Evolutionary conservation across 2,888 invertebrate species (phyloP), one percentile per base, ranked within the genome.

Genomic region (Scelioninae gen. 2): DNA sequence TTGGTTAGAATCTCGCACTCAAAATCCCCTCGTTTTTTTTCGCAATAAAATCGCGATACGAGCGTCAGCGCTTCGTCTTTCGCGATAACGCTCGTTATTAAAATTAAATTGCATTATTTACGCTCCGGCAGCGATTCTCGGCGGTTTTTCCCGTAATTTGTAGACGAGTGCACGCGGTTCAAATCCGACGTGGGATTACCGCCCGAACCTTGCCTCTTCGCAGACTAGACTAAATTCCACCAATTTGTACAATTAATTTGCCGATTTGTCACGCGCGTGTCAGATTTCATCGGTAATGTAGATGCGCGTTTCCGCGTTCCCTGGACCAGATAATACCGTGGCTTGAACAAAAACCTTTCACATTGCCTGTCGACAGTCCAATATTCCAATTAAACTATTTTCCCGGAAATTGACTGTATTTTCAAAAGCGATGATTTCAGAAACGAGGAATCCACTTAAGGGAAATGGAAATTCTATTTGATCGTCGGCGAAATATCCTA

Each of bases 81-180:
- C 43, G 41, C 37, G 31, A 57, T 63, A 63, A 33, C 11, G 67
- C 50, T 75, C 76, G 80, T 81, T 82, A 82, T 80, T 82, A 82
- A 82, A 82, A 83, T 82, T 81, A 79, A 83, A 83, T 83, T 82
- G 81, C 80, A 80, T 82, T 82, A 83, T 80, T 81, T 80, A 83
- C 81, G 81, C 82, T 80, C 77, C 77, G 77, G 72, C 77, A 79
- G 76, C 79, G 79, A 81, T 81, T 82, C 79, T 76, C 78, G 72
- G 76, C 73, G 79, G 79, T 79, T 81, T 81, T 80, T 77, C 76
- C 76, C 78, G 80, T 80, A 81, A 82, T 82, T 83, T 80, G 78
- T 75, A 78, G 78, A 52, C 65, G 35, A 64, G 53, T 39, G 28
- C 33, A n/a, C 25, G 22, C 31, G 25, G 63, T 73, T 77, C 76